Evolutionary conservation across 2,888 invertebrate genomes (phyloP).

Genomic region (Drosophila gaucha): DNA sequence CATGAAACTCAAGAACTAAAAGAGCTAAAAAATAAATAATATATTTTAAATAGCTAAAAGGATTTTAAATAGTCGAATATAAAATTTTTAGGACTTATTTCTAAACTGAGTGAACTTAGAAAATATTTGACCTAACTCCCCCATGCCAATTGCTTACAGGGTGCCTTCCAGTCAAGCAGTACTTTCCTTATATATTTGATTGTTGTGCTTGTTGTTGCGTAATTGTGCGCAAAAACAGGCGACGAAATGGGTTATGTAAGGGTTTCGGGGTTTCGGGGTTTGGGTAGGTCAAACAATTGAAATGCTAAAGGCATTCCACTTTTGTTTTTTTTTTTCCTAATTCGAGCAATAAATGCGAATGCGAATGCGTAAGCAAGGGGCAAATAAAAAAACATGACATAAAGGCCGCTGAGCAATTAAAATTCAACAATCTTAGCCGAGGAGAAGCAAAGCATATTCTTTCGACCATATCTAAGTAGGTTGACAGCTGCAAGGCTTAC

Average conservation of each 20-base stretch:
- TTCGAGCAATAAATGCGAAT: constrained; percentile 34
- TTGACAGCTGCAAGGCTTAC: constrained; percentile 24
- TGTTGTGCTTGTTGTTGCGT: constrained; percentile 70
- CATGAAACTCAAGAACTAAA: no score
- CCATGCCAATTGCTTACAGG: neutral
- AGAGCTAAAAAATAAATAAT: no score
- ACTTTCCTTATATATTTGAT: constrained; percentile 13
- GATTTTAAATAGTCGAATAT: no score
- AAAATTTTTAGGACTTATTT: no score
- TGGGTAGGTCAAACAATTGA: constrained; percentile 47
- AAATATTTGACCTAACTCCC: neutral
- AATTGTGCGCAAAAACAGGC: constrained; percentile 72
- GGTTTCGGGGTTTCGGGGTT: constrained; percentile 14
- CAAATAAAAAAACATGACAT: constrained; percentile 9
- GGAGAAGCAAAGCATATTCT: constrained; percentile 47
- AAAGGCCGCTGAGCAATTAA: constrained; percentile 49
- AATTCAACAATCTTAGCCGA: constrained; percentile 52
- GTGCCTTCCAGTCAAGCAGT: constrained; percentile 4
- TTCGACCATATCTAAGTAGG: constrained; percentile 31
- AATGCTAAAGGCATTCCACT: constrained; percentile 46
- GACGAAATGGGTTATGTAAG: constrained; percentile 58
- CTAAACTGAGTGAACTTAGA: neutral
- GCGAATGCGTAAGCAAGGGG: constrained; percentile 18
- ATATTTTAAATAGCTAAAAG: no score
- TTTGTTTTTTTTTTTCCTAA: constrained; percentile 25